Conservation (phyloP, 2,888 invertebrate genomes). For the Rapana venosa region DNA sequence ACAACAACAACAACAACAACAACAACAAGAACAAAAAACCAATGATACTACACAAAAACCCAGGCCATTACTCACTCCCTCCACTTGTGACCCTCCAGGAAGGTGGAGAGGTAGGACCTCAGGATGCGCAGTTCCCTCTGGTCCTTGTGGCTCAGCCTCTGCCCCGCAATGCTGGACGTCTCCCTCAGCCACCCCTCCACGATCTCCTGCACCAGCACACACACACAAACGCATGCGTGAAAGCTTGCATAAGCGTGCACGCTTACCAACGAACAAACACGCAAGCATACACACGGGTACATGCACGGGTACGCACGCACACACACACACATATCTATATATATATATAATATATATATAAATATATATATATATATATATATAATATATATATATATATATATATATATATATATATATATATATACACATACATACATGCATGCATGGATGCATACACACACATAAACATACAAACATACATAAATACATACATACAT, state of each 20-base stretch:
- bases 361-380: too few relatives aligned
- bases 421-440: neutral
- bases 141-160: slow-evolving; percentile 40
- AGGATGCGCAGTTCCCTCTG: slow-evolving; percentile 49
- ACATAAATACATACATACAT: too few relatives aligned
- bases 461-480: too few relatives aligned
- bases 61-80: slow-evolving; percentile 45
- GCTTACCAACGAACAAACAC: neutral
- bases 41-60: too few relatives aligned
- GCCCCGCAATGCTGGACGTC: slow-evolving; percentile 34
- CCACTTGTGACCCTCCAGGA: slow-evolving; percentile 53
- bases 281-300: neutral
- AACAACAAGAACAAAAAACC: too few relatives aligned
- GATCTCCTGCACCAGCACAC: slow-evolving; percentile 40
- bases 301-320: neutral
- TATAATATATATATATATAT: neutral
- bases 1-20: too few relatives aligned
- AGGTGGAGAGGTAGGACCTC: slow-evolving; percentile 49
- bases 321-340: neutral
- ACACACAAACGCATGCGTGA: neutral
- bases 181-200: slow-evolving; percentile 45
- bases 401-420: neutral
- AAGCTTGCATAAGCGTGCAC: neutral
- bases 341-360: too few relatives aligned
- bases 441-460: too few relatives aligned